A percentile compares a stretch with the other conserved stretches of the same genome.
phyloP scores from a whole-genome alignment of 2,888 invertebrate species.

The Leucophenga montana region DNA sequence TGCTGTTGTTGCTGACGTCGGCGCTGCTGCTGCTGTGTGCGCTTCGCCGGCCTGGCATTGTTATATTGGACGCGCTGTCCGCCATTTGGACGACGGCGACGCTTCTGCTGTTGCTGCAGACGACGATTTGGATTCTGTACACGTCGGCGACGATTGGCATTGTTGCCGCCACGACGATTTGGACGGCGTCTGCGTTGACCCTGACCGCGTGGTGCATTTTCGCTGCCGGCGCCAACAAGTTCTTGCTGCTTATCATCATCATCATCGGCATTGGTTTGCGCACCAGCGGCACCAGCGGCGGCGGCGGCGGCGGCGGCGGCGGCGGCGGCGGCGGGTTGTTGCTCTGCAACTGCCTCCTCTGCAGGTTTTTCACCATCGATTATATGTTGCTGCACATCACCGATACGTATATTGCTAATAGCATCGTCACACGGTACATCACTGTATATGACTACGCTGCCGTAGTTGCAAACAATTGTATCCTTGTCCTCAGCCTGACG shows the following conservation, averaged over 20 bases:
- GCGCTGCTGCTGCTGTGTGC: conserved; percentile 23
- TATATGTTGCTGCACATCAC: conserved; percentile 43
- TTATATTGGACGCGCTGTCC: conserved; percentile 26
- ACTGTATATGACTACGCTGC: conserved; percentile 66
- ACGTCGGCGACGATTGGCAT: conserved; percentile 30
- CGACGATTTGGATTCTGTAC: conserved; percentile 41
- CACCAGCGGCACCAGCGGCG: conserved; percentile 4
- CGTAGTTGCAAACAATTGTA: conserved; percentile 64
- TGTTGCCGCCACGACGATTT: conserved; percentile 17
- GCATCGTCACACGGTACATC: conserved; percentile 63
- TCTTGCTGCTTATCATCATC: background rate
- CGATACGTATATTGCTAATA: conserved; percentile 52
- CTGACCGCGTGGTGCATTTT: conserved; percentile 25
- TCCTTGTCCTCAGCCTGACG: conserved; percentile 52
- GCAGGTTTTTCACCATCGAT: background rate
- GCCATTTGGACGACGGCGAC: conserved; percentile 30
- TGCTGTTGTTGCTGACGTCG: conserved; percentile 29
- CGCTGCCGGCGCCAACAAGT: conserved; percentile 4
- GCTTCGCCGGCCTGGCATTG: conserved; percentile 18
- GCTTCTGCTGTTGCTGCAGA: conserved; percentile 23
- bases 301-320: background rate
- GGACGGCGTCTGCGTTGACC: conserved; percentile 20
- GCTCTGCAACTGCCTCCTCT: background rate
- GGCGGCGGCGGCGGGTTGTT: conserved; percentile 7
- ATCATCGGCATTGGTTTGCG: background rate